Evolutionary conservation across 2,113 vertebrate species (phyloP).

Genomic region (Myanophis thanlyinensis): DNA sequence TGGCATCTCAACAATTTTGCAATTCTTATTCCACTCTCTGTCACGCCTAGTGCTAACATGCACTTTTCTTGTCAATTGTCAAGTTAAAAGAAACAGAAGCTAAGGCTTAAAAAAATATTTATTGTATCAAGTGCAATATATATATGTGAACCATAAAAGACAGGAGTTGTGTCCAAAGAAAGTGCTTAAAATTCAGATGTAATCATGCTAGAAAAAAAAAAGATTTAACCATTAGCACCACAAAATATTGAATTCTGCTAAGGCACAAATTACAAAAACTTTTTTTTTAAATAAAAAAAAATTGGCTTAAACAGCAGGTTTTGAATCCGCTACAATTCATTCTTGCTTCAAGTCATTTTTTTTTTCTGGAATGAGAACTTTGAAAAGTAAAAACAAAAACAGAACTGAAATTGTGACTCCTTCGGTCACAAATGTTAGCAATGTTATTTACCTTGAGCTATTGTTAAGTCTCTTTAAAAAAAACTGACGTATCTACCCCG

Average conservation of each 20-base stretch:
- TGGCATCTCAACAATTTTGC: neutral
- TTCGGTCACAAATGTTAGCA: accelerated
- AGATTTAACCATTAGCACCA: constrained; percentile 23
- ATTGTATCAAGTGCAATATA: constrained; percentile 50
- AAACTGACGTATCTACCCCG: accelerated
- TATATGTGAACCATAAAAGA: constrained; percentile 46
- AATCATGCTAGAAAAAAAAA: neutral
- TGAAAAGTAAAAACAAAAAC: neutral
- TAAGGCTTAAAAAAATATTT: constrained; percentile 31
- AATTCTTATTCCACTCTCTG: neutral
- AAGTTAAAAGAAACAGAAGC: neutral
- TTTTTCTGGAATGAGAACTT: neutral
- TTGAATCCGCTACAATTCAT: neutral
- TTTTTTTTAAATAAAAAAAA: neutral
- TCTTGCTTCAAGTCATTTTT: too few relatives aligned
- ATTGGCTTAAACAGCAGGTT: neutral
- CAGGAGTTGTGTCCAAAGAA: constrained; percentile 16
- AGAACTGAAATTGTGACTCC: accelerated
- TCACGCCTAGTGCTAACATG: neutral
- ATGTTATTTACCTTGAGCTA: neutral
- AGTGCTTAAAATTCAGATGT: constrained; percentile 46
- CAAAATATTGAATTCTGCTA: neutral
- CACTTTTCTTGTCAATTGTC: too few relatives aligned
- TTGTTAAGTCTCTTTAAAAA: neutral
- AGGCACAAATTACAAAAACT: constrained; percentile 41